Base-by-base conservation (phyloP, 1,140 invertebrate genomes). In the Neuroterus valhalla region DNA sequence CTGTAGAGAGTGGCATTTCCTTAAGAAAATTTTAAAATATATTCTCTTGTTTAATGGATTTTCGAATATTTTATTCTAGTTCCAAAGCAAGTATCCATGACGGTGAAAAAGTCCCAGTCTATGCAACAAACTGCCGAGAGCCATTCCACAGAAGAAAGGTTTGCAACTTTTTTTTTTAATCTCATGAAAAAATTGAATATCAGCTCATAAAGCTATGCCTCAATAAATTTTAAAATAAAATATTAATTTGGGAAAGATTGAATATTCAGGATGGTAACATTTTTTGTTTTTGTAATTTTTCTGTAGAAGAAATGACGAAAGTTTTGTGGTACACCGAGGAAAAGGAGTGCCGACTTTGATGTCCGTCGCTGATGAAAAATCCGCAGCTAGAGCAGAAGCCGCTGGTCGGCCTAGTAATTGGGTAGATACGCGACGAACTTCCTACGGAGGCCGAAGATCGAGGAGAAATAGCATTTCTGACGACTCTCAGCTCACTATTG, bases 401-500 rank as follows among this genome's bases (percentile, higher is more conserved):
- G 95, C 96, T 81, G 96, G 96, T 69, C 93, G 94, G 85, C 96
- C 96, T 46, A 96, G 95, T 81, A 95, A 96, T 89, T 96, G 94
- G 94, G 94, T 94, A 88, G 94, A 95, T 71, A 90, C 91, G 78
- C 92, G 93, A 81, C 91, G 93, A 85, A 91, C 90, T 43, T 94
- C 93, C 81, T 96, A 94, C 86, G 95, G 95, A 50, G 96, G 95
- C 66, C 91, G 96, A 55, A 92, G 96, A 38, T 97, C 96, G 11
- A 91, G 96, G 43, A 91, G 96, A 55, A 96, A 96, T 85, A 97
- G 96, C 52, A 91, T 96, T 66, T 94, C 94, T 46, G 96, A 97
- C 84, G 96, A 97, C 84, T 97, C 96, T 38, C 94, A 97, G 87
- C 89, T 98, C 75, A 97, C 96, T 0, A 94, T 97, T 38, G 96